A percentile compares a stretch with the other conserved stretches of the same genome.
These are phyloP conservation scores for Nephrotoma flavescens DNA, from an alignment of 2,888 invertebrate species.

Conservation along the genomic window DNA sequence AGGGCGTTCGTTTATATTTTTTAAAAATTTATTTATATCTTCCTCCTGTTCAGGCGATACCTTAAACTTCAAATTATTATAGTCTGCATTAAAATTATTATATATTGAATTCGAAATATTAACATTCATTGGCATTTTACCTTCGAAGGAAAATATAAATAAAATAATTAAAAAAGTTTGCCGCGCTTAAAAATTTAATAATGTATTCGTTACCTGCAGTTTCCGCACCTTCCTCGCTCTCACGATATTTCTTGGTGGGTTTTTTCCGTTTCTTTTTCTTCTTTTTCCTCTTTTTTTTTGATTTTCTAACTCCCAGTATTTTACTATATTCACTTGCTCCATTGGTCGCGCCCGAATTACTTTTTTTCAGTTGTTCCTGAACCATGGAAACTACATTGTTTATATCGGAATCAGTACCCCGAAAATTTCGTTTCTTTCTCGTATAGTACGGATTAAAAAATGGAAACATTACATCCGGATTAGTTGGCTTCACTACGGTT, in stretches of 20 bases:
- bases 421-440: not conserved
- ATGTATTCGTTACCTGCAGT: not conserved
- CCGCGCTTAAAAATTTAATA: not conserved
- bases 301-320: not conserved
- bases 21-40: constrained; percentile 15
- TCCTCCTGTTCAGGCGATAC: constrained; percentile 14
- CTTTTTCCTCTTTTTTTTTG: not conserved
- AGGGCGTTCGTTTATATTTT: constrained; percentile 15
- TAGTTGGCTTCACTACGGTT: not conserved
- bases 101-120: not conserved
- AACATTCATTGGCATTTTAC: not conserved
- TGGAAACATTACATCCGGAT: not conserved
- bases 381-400: not conserved
- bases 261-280: constrained; percentile 4
- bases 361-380: too few species aligned
- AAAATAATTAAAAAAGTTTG: not conserved
- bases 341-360: not conserved
- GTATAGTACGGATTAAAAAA: not conserved
- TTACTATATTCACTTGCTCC: not conserved
- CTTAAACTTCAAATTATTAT: constrained; percentile 14
- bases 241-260: constrained; percentile 5
- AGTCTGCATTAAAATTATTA: constrained; percentile 6
- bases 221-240: constrained; percentile 7
- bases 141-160: not conserved
- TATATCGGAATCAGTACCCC: not conserved